These are phyloP conservation scores for Urocitellus parryii DNA, from an alignment of 2,113 vertebrate species.

Conservation along the genomic window DNA sequence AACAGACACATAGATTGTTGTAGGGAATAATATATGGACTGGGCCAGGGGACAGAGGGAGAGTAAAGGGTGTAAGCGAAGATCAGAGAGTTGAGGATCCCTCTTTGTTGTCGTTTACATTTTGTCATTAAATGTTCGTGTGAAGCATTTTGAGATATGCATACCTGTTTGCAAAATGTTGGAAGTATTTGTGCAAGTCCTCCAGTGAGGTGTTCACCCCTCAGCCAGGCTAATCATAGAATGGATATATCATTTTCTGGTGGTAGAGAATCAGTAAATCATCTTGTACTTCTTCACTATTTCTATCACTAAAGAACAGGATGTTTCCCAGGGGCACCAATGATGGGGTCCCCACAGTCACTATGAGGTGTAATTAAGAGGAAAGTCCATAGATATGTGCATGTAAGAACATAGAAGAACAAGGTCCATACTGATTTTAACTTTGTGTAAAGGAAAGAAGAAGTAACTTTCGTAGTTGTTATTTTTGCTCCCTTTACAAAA, in stretches of 20 bases:
- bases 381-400: too few species aligned
- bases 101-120: background rate
- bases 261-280: background rate
- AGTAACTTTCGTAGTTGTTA: background rate
- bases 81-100: background rate
- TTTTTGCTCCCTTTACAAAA: background rate
- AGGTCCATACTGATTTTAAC: background rate
- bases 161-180: background rate
- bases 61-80: rapidly evolving
- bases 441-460: background rate
- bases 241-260: background rate
- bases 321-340: background rate
- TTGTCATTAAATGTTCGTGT: background rate
- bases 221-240: background rate
- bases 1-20: background rate
- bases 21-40: too few species aligned
- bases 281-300: background rate
- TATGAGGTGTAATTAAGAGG: background rate
- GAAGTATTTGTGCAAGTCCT: background rate
- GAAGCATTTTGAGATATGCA: background rate
- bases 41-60: background rate
- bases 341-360: background rate
- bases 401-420: too few species aligned
- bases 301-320: background rate
- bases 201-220: background rate